Base-by-base conservation (phyloP, 2,888 invertebrate genomes). In the Diogma glabrata region DNA sequence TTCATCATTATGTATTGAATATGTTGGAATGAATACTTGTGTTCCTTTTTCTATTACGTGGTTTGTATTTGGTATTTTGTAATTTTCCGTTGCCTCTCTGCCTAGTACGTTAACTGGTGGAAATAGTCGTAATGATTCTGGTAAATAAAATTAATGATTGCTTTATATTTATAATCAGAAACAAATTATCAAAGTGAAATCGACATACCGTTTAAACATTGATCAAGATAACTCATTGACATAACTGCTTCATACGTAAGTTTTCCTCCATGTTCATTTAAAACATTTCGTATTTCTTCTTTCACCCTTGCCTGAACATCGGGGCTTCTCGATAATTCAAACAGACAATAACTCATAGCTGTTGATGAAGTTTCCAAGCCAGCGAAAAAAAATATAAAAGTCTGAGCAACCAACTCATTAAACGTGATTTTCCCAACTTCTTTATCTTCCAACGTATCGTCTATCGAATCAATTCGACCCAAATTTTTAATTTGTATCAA, bases 111-210 rank as follows among this genome's bases (percentile, higher is more conserved):
- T 57, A 2, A 69, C 54, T 0, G 72, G 67, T 8, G 75, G 72
- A 57, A 72, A 72, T 47, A 69, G 63, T 10, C 75, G 63, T 3
- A 74, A 59, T 0, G 72, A 65, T 59, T 75, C 75, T 70, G 60
- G 6, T 58, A 60, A 12, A 10, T 40, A 4, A 51, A 46, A 9
- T 16, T 9, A 17, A 46, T 26, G 10, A 16, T 14, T 24, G 6
- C 9, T 24, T 7, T 24, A 24, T 7, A 24, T 46, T 46, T 9
- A 5, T 19, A 8, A 2, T 10, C 14, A 17, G 4, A 17, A 19
- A 16, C 22, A 20, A 22, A n/a, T n/a, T 14, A 36, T 45, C 1
- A 24, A 46, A 46, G 16, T 22, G 8, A 10, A 6, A n/a, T 7
- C 8, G 10, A n/a, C 23, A 22, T 43, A 46, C 46, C 46, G 7